Conservation (phyloP, 1,140 invertebrate species). For the Tigriopus japonicus region DNA sequence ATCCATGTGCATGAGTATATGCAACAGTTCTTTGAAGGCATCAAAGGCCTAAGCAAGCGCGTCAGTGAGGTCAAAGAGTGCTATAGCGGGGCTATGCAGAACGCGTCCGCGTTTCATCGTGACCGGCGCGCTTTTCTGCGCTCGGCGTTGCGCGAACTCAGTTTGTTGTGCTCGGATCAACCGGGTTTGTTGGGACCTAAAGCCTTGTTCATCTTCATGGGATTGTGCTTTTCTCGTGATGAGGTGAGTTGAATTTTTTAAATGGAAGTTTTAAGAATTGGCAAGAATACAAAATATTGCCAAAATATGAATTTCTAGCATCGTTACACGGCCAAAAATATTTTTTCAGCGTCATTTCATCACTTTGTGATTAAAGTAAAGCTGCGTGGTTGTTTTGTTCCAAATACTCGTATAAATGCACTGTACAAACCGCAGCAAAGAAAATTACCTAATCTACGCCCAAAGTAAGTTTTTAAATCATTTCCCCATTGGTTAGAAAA, state of each 20-base stretch:
- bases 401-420: too few relatives aligned
- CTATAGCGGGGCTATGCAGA: slow-evolving; percentile 68
- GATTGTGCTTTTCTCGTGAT: slow-evolving; percentile 78
- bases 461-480: too few relatives aligned
- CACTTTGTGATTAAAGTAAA: too few relatives aligned
- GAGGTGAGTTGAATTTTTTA: slow-evolving; percentile 46
- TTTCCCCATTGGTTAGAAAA: too few relatives aligned
- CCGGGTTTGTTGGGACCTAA: slow-evolving; percentile 92
- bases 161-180: slow-evolving; percentile 87
- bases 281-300: too few relatives aligned
- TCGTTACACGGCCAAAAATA: too few relatives aligned
- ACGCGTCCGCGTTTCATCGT: slow-evolving; percentile 68
- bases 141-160: slow-evolving; percentile 83
- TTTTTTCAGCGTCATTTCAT: too few relatives aligned
- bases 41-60: slow-evolving; percentile 83
- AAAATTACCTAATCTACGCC: too few relatives aligned
- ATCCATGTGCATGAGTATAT: slow-evolving; percentile 87
- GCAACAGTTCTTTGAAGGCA: slow-evolving; percentile 74
- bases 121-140: slow-evolving; percentile 90
- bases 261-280: background rate
- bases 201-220: slow-evolving; percentile 90
- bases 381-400: too few relatives aligned
- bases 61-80: slow-evolving; percentile 87
- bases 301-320: too few relatives aligned
- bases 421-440: too few relatives aligned